Percentiles rank a stretch among this genome's conserved stretches.
These are phyloP conservation scores for Pandemis heparana DNA, from an alignment of 2,888 invertebrate species.

Conservation along the genomic window DNA sequence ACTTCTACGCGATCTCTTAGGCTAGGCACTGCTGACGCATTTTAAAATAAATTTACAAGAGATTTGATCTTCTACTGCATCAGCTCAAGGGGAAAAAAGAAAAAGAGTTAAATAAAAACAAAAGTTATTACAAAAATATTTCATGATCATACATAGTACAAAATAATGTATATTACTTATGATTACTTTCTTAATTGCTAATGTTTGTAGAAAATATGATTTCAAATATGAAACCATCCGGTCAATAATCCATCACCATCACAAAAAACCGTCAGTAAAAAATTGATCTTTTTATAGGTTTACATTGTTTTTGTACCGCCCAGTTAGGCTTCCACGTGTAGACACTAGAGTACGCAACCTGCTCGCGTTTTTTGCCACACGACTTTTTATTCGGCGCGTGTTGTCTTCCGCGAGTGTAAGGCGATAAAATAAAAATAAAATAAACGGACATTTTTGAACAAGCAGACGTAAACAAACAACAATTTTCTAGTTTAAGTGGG, in stretches of 20 bases:
- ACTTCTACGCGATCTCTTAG: slow-evolving; percentile 45
- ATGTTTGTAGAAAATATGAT: background rate
- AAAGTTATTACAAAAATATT: slow-evolving; percentile 33
- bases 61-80: background rate
- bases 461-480: background rate
- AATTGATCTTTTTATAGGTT: background rate
- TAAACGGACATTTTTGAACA: background rate
- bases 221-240: background rate
- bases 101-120: slow-evolving; percentile 15
- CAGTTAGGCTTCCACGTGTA: background rate
- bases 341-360: slow-evolving; percentile 1
- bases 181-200: slow-evolving; percentile 3
- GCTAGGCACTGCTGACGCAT: background rate
- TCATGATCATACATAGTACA: slow-evolving; percentile 32
- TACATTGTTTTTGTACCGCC: slow-evolving; percentile 4
- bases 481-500: background rate
- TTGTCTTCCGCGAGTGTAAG: background rate
- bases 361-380: background rate
- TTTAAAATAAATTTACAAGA: background rate
- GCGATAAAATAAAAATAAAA: background rate
- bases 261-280: background rate
- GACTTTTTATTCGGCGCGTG: background rate
- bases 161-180: slow-evolving; percentile 22
- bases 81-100: background rate
- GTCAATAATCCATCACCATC: background rate